Evolutionary conservation across 2,797 vertebrate species (phyloP).

Genomic region (Silurus aristotelis): DNA sequence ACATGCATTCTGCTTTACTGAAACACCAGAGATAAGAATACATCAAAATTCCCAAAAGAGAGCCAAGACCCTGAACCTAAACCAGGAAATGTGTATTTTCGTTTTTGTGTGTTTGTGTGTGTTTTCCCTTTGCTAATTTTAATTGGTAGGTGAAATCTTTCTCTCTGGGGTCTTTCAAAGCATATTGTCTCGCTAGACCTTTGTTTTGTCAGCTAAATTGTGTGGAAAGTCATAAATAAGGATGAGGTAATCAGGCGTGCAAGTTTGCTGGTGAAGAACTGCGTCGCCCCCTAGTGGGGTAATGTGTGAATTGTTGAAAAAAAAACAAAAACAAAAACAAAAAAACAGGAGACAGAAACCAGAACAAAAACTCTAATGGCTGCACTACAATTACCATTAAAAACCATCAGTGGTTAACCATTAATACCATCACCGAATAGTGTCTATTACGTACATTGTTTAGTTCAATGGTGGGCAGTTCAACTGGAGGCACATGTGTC

Average conservation of each 20-base stretch:
- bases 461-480: background rate
- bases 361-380: too few species aligned
- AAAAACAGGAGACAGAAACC: too few species aligned
- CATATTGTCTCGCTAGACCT: background rate
- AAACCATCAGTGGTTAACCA: too few species aligned
- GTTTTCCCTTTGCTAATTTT: background rate
- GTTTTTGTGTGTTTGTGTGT: constrained; percentile 2
- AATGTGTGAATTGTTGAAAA: background rate
- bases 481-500: background rate
- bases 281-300: background rate
- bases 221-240: constrained; percentile 12
- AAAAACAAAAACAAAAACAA: background rate
- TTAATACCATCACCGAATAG: too few species aligned
- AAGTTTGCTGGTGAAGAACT: background rate
- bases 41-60: background rate
- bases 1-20: background rate
- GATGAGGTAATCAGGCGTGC: background rate
- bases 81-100: constrained; percentile 18
- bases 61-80: constrained; percentile 8
- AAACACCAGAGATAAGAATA: background rate
- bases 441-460: too few species aligned
- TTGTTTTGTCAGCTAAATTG: constrained; percentile 20
- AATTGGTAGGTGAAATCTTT: constrained; percentile 16
- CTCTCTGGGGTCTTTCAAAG: background rate
- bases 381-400: too few species aligned